phyloP scores from a whole-genome alignment of 2,113 vertebrate genomes.

The Sus scrofa region T2T-Sscrofa CM000812.6:237118001-237118500 shows the following conservation, averaged over 20 bases:
- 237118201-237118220: not conserved
- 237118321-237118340: not conserved
- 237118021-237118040: not conserved
- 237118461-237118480: not conserved
- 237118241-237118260: not conserved
- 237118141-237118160: not conserved
- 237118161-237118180: not conserved
- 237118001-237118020: not conserved
- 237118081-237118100: not conserved
- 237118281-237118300: not conserved
- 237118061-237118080: not conserved
- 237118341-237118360: not conserved
- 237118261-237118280: not conserved
- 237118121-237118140: constrained; percentile 1
- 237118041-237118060: not conserved
- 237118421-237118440: not conserved
- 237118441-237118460: not conserved
- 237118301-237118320: not conserved
- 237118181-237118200: not conserved
- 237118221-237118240: not conserved
- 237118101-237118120: not conserved
- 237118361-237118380: not conserved
- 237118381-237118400: not conserved
- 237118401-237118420: not conserved
- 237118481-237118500: not conserved